Conservation (phyloP, 2,888 invertebrate genomes). For the Enchytraeus crypticus region DNA sequence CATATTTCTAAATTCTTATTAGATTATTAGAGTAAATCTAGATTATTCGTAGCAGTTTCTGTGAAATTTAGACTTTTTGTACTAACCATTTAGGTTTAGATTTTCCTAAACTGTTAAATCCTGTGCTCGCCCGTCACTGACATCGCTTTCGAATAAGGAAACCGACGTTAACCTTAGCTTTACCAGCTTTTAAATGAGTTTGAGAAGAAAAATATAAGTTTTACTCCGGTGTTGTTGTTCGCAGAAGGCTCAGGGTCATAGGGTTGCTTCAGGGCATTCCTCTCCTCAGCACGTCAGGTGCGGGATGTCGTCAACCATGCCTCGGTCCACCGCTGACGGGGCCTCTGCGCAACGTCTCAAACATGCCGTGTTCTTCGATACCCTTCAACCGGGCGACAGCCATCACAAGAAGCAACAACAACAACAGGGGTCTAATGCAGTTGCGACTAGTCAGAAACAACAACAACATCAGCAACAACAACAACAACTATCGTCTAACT, state of each 20-base stretch:
- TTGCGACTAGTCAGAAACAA: background rate
- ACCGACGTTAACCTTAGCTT: no score
- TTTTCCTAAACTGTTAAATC: no score
- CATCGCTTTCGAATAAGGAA: no score
- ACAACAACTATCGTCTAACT: background rate
- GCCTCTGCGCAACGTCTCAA: background rate
- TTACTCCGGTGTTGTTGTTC: no score
- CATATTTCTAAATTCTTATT: no score
- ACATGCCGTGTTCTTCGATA: background rate
- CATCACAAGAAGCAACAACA: constrained; percentile 4
- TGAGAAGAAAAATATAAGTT: no score
- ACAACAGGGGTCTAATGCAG: background rate
- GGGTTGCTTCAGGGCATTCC: background rate
- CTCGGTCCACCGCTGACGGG: background rate
- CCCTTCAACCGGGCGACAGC: background rate
- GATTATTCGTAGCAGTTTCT: no score
- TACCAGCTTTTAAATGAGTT: no score
- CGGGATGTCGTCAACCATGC: background rate
- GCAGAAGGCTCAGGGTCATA: background rate
- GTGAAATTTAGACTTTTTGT: no score
- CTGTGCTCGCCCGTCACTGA: no score
- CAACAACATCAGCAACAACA: background rate
- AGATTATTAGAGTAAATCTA: no score
- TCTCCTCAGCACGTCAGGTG: background rate
- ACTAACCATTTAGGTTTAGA: no score